Evolutionary conservation across 2,888 invertebrate species (phyloP), one percentile per base, ranked within the genome.

Genomic region (Euzophera pinguis): DNA sequence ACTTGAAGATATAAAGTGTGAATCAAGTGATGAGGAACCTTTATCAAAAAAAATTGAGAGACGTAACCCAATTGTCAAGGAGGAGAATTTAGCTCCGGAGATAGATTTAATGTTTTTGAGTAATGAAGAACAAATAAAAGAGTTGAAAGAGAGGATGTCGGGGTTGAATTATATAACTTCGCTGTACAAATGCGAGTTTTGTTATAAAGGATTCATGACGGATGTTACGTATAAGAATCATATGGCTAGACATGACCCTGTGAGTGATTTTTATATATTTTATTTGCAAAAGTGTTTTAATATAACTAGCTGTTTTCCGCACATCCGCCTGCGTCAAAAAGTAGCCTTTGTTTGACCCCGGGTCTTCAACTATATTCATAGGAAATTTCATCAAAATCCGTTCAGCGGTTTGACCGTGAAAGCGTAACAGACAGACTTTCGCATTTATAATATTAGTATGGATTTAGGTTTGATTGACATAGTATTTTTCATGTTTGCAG

Each of bases 181-280:
- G 0, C 68, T 76, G 1, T 85, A 80, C 35, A 85, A 85, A 38
- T 88, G 88, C 38, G 73, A 81, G 0, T 62, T 65, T 0, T 89
- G 88, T 10, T 88, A 56, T 9, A 85, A 83, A 53, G 88, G 89
- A 0, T 89, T 86, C 37, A 73, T 84, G 35, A 78, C 78, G 0
- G 75, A 81, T 3, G 56, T 56, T 0, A 82, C 86, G 0, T 84
- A 62, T 6, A 74, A 69, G 22, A 89, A 86, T 59, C 88, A 89
- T 43, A 81, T 88, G 85, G 9, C 60, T 0, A 57, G 73, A 3
- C 87, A 89, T 62, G 81, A 81, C 48, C 66, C 70, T 53, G 88
- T 87, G 29, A 74, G 80, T 66, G 9, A n/a, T n/a, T n/a, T n/a
- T n/a, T n/a, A n/a, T n/a, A n/a, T n/a, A n/a, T n/a, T n/a, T n/a